phyloP scores from a whole-genome alignment of 2,888 invertebrate species.

The Congeria kusceri region DNA sequence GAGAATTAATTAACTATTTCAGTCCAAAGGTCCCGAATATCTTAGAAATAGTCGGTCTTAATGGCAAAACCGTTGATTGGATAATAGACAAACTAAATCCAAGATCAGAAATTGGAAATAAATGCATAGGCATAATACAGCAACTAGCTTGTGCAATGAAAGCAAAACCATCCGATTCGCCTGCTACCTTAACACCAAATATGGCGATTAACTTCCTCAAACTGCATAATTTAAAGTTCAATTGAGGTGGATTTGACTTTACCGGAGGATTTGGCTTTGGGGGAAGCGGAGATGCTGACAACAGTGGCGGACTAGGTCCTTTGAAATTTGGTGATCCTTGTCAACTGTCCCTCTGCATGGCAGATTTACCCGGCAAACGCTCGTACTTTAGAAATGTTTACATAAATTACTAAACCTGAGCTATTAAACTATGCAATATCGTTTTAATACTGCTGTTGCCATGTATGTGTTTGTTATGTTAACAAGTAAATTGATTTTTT shows the following conservation, averaged over 20 bases:
- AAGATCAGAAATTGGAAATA: slow-evolving; percentile 2
- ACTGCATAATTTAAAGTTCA: slow-evolving; percentile 8
- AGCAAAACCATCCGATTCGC: slow-evolving; percentile 31
- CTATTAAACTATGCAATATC: no score
- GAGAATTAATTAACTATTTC: neutral
- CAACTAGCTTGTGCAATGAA: slow-evolving; percentile 19
- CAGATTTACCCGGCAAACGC: slow-evolving; percentile 44
- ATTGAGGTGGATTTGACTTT: neutral
- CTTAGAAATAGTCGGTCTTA: slow-evolving; percentile 50
- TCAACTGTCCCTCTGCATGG: slow-evolving; percentile 32
- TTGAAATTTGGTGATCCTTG: slow-evolving; percentile 38
- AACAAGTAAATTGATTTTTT: no score
- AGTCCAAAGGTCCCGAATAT: slow-evolving; percentile 59
- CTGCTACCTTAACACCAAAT: slow-evolving; percentile 26
- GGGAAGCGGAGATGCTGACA: neutral
- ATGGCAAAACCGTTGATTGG: slow-evolving; percentile 46
- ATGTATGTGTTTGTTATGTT: no score
- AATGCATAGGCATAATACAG: slow-evolving; percentile 14
- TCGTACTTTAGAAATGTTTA: no score
- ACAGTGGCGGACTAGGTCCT: neutral
- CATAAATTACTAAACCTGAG: no score
- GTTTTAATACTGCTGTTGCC: no score
- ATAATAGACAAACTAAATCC: slow-evolving; percentile 30
- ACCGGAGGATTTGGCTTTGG: neutral
- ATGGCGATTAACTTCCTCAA: slow-evolving; percentile 35